Conservation (phyloP, 2,888 invertebrate species). For the Blera fallax region DNA sequence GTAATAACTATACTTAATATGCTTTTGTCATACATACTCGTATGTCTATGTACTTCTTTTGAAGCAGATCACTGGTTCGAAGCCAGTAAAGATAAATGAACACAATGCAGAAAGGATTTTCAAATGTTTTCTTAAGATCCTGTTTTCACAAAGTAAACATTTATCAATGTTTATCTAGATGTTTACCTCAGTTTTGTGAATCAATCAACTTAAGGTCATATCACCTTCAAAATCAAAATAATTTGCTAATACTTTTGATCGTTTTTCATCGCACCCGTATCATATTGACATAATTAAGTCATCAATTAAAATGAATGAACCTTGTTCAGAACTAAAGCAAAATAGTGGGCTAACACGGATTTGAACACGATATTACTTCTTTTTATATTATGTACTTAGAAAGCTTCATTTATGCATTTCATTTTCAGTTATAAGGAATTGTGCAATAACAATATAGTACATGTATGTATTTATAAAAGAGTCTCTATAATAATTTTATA, state of each 20-base stretch:
- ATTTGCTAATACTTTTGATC: neutral
- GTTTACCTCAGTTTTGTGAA: no score
- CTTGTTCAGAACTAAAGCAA: neutral
- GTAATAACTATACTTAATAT: no score
- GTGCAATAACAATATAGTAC: constrained; percentile 8
- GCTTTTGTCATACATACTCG: no score
- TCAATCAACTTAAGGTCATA: no score
- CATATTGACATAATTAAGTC: neutral
- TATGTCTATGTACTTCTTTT: no score
- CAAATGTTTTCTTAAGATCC: no score
- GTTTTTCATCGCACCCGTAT: neutral
- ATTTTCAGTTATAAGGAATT: constrained; percentile 5
- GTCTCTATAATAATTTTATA: neutral
- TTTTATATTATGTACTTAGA: neutral
- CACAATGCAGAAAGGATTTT: no score
- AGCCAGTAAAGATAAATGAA: no score
- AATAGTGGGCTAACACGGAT: neutral
- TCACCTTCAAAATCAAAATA: no score
- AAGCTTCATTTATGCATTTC: neutral
- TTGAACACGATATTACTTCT: neutral
- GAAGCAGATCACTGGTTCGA: no score
- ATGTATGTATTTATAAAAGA: neutral
- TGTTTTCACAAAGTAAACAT: no score
- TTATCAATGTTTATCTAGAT: no score
- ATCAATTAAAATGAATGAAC: neutral